These are phyloP conservation scores for Cetoscarus ocellatus DNA, from an alignment of 2,797 vertebrate species.

Conservation along the genomic window DNA sequence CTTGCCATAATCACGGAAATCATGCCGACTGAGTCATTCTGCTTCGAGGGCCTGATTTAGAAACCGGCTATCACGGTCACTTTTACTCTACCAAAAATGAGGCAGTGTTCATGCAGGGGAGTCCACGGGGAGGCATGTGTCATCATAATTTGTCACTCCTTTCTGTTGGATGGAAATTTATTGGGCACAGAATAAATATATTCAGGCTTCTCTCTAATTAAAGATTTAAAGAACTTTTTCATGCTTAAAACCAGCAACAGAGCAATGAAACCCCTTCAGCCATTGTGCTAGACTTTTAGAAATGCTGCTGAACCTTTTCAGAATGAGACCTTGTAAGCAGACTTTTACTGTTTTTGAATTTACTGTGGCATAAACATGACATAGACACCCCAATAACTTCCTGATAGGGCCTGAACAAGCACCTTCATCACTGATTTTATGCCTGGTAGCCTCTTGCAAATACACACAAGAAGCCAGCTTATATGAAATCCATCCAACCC, in stretches of 20 bases:
- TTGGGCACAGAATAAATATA: conserved; percentile 19
- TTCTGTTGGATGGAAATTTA: conserved; percentile 35
- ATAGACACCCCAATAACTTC: no score
- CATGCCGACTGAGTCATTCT: conserved; percentile 58
- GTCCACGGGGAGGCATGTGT: conserved; percentile 16
- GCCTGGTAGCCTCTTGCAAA: no score
- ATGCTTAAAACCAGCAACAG: not conserved
- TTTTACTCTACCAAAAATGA: conserved; percentile 28
- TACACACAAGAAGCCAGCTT: no score
- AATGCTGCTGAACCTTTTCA: not conserved
- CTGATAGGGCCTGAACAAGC: no score
- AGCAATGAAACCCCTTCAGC: not conserved
- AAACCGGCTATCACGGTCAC: conserved; percentile 37
- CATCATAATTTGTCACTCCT: conserved; percentile 13
- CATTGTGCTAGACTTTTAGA: not conserved
- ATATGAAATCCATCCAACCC: no score
- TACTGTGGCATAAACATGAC: no score
- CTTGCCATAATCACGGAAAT: conserved; percentile 59
- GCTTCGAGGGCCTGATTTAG: conserved; percentile 49
- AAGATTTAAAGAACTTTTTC: not conserved
- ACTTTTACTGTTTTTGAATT: no score
- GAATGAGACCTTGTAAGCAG: not conserved
- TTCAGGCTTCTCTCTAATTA: not conserved
- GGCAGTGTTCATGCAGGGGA: conserved; percentile 18
- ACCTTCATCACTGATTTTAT: no score